Base-by-base conservation (phyloP, 1,140 invertebrate species). In the Araneus ventricosus region DNA sequence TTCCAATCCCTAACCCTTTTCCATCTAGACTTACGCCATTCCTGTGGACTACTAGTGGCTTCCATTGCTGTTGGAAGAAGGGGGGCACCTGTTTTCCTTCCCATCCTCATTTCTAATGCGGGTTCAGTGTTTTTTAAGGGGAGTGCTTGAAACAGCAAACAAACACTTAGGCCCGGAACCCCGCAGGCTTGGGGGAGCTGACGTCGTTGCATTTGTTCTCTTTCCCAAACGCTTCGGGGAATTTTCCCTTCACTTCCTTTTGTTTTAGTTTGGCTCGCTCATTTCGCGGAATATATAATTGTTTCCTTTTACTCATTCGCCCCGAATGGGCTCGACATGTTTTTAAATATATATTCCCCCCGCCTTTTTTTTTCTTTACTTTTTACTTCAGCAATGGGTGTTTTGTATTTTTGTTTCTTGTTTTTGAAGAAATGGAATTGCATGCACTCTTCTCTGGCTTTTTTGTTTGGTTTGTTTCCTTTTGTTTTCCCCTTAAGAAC, bases 181-280 rank as follows among this genome's bases (percentile, higher is more conserved):
- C 59, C 59, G 59, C 59, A 63, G 59, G 59, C 22, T 63, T 63
- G 17, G 27, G 70, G 70, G 70, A 30, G 27, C 27, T 79, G 70
- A 6, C 70, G 70, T 27, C 70, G 70, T 27, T 79, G 70, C 70
- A 79, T 30, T 79, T 79, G 70, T 63, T 63, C 70, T 79, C 70
- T 27, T 27, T 79, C 70, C 24, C 70, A 63, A 22, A 34, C 34
- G 70, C 70, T 22, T 30, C 70, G 27, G 70, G 70, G 27, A 30
- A 37, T 37, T 79, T 37, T 37, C 63, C 63, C 22, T 30, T 70
- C 63, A 1, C 63, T 70, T 27, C 70, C 59, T 63, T 63, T 63
- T 63, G 59, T 63, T 63, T 63, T 63, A 63, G 22, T 63, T 63
- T 63, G 3, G 24, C 6, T 63, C 5, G 24, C 59, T 63, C 59